phyloP scores from a whole-genome alignment of 2,888 invertebrate genomes.

The Arrhopalites spinosus region DNA sequence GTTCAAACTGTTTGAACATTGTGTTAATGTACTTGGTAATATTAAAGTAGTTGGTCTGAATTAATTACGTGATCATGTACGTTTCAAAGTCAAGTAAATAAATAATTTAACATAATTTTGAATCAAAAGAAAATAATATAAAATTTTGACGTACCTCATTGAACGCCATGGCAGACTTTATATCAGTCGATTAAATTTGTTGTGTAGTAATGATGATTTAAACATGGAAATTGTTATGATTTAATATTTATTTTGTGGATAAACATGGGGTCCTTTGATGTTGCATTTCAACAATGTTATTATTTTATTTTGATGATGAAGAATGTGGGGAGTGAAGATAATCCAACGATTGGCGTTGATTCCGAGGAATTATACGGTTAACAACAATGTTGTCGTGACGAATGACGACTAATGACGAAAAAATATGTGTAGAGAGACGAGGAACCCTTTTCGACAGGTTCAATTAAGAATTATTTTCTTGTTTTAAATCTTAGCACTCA shows the following conservation, averaged over 20 bases:
- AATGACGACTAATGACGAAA: neutral
- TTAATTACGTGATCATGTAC: too few species aligned
- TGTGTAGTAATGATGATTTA: conserved; percentile 19
- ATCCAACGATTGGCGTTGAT: neutral
- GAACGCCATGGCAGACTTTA: conserved; percentile 34
- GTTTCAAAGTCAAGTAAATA: too few species aligned
- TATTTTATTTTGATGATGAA: neutral
- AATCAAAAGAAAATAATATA: neutral
- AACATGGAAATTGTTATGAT: conserved; percentile 1
- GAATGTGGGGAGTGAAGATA: neutral
- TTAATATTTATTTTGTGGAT: neutral
- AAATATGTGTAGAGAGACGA: too few species aligned
- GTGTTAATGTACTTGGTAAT: too few species aligned
- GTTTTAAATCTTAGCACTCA: neutral
- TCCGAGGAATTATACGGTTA: neutral
- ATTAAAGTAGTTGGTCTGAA: too few species aligned
- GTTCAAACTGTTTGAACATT: too few species aligned
- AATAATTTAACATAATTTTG: too few species aligned
- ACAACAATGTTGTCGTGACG: neutral
- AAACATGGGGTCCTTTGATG: neutral
- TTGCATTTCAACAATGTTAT: neutral
- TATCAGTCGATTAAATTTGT: conserved; percentile 25
- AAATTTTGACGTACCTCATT: conserved; percentile 13
- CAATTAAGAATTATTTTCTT: too few species aligned
- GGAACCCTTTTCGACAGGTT: neutral